phyloP scores from a whole-genome alignment of 1,140 invertebrate genomes.

The Drosophila quadrilineata region DNA sequence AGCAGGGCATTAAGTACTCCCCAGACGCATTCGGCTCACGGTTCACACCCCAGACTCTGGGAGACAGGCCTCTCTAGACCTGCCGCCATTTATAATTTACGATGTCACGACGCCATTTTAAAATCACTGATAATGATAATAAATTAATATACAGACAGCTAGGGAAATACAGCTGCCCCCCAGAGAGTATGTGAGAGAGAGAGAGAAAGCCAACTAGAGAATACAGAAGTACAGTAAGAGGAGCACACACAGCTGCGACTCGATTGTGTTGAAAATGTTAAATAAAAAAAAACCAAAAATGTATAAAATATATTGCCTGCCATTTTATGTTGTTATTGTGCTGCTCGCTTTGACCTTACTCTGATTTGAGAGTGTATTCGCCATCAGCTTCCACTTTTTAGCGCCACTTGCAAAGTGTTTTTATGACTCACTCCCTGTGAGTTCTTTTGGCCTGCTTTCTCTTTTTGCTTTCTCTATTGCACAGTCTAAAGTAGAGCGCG shows the following conservation, averaged over 20 bases:
- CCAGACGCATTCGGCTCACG: no score
- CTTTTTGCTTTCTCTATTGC: no score
- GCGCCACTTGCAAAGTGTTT: conserved; percentile 52
- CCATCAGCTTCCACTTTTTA: no score
- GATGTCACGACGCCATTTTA: conserved; percentile 76
- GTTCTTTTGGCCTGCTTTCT: no score
- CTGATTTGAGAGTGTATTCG: conserved; percentile 41
- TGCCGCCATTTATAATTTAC: conserved; percentile 72
- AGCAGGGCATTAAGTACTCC: conserved; percentile 70
- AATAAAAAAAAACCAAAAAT: no score
- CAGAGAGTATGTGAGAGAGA: conserved; percentile 7
- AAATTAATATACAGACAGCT: conserved; percentile 73
- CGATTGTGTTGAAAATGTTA: conserved; percentile 56
- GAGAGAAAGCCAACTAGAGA: conserved; percentile 5
- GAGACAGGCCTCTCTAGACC: conserved; percentile 6
- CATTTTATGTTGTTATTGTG: conserved; percentile 23
- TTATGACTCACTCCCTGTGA: conserved; percentile 45
- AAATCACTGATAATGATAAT: conserved; percentile 80
- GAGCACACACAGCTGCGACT: conserved; percentile 12
- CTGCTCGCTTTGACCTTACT: conserved; percentile 39
- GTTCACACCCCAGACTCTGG: no score
- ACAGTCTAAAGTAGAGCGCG: conserved; percentile 12
- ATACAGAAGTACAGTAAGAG: conserved; percentile 5
- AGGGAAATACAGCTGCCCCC: conserved; percentile 12
- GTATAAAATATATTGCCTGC: conserved; percentile 7